Conservation (phyloP, 2,797 vertebrate species). For the Gallirallus australis region DNA sequence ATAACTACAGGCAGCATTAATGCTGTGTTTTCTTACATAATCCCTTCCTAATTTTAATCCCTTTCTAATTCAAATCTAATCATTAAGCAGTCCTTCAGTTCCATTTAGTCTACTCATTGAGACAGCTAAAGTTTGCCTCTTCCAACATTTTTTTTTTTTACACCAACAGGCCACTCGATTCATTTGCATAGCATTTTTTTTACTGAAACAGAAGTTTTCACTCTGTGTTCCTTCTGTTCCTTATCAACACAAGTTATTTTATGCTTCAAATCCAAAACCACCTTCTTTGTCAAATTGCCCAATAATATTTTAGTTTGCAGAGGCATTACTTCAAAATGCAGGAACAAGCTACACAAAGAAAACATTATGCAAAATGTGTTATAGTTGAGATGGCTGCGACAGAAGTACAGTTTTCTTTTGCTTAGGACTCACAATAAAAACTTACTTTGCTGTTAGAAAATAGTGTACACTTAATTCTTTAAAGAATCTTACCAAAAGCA, state of each 20-base stretch:
- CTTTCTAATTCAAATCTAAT: background rate
- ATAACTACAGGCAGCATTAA: background rate
- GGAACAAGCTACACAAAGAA: background rate
- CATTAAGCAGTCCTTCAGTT: background rate
- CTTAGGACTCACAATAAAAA: background rate
- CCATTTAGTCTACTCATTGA: background rate
- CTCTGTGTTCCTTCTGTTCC: background rate
- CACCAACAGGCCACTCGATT: background rate
- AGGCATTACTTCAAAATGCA: background rate
- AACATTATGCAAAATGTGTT: background rate
- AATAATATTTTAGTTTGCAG: background rate
- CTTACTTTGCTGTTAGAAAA: background rate
- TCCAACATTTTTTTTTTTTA: background rate
- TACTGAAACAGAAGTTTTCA: background rate
- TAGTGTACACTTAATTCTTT: background rate
- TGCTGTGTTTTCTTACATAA: background rate
- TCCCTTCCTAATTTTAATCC: background rate
- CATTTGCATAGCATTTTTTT: background rate
- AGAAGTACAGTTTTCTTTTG: background rate
- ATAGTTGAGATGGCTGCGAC: background rate
- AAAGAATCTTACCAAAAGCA: conserved; percentile 69
- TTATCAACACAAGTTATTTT: background rate
- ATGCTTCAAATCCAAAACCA: background rate
- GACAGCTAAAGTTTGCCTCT: background rate
- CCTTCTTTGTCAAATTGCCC: background rate